Conservation (phyloP, 2,888 invertebrate genomes). For the Myopa tessellatipennis region DNA sequence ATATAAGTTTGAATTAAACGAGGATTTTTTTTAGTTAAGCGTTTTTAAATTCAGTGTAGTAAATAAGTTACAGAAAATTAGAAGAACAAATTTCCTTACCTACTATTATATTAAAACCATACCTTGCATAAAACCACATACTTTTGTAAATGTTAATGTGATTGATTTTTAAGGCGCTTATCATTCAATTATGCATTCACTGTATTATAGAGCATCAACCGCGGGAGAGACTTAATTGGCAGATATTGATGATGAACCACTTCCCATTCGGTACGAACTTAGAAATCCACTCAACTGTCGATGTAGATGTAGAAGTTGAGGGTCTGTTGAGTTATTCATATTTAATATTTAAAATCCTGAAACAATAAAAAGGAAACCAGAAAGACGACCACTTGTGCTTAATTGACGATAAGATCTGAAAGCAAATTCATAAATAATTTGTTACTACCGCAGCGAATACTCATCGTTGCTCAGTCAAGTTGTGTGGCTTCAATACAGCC, state of each 20-base stretch:
- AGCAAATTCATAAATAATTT: conserved; percentile 68
- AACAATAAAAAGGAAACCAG: conserved; percentile 10
- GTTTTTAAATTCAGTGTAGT: no score
- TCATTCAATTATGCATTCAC: no score
- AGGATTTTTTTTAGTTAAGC: no score
- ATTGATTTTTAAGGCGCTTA: no score
- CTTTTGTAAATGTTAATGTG: no score
- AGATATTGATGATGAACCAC: conserved; percentile 13
- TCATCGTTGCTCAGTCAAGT: conserved; percentile 19
- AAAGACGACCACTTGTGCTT: conserved; percentile 43
- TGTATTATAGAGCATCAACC: neutral
- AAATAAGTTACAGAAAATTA: no score
- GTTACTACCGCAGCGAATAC: conserved; percentile 46
- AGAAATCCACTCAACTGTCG: neutral
- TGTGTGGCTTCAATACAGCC: conserved; percentile 2
- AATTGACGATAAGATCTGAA: conserved; percentile 56
- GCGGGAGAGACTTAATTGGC: neutral
- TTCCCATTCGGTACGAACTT: neutral
- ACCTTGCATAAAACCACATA: no score
- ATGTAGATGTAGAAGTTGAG: neutral
- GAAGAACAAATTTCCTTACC: no score
- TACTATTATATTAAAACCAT: no score
- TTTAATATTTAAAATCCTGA: conserved; percentile 19
- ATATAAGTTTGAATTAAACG: no score
- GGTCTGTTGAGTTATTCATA: neutral